Percentiles rank a stretch among this genome's conserved stretches.
Conservation (phyloP, 2,113 vertebrate genomes). For the Atractosteus spatula region DNA sequence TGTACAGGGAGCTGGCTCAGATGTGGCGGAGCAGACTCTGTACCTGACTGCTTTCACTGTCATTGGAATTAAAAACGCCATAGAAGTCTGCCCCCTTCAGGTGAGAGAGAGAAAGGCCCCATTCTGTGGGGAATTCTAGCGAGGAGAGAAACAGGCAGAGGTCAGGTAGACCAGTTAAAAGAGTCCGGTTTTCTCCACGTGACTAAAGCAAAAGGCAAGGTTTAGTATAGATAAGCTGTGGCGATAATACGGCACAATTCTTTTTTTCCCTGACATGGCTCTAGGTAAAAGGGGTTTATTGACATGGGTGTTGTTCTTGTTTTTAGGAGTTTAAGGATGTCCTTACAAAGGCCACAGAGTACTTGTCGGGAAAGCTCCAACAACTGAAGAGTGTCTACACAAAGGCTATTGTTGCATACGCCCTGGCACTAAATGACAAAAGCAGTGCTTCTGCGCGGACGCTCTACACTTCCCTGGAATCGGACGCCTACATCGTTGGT, state of each 20-base stretch:
- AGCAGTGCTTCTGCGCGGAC: not conserved
- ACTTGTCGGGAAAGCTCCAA: constrained; percentile 60
- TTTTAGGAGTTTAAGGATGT: constrained; percentile 68
- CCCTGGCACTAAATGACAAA: constrained; percentile 67
- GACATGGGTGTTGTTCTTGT: too few relatives aligned
- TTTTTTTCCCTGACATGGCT: too few relatives aligned
- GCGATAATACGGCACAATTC: too few relatives aligned
- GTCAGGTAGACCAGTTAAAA: too few relatives aligned
- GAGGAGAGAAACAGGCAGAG: too few relatives aligned
- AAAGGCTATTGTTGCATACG: constrained; percentile 73
- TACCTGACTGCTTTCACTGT: constrained; percentile 82
- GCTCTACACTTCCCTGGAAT: constrained; percentile 57
- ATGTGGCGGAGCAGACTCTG: constrained; percentile 62
- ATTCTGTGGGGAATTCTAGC: not conserved
- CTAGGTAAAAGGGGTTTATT: too few relatives aligned
- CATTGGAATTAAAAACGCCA: constrained; percentile 72
- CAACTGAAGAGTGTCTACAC: constrained; percentile 71
- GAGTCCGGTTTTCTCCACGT: too few relatives aligned
- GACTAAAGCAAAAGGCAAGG: too few relatives aligned
- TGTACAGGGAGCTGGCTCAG: constrained; percentile 43
- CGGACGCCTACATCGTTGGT: constrained; percentile 67
- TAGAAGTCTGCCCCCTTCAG: constrained; percentile 58
- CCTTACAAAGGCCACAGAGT: constrained; percentile 60
- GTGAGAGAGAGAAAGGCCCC: constrained; percentile 45
- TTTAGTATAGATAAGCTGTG: too few relatives aligned